Conservation (phyloP, 2,888 invertebrate genomes). For the Clostera curtula region DNA sequence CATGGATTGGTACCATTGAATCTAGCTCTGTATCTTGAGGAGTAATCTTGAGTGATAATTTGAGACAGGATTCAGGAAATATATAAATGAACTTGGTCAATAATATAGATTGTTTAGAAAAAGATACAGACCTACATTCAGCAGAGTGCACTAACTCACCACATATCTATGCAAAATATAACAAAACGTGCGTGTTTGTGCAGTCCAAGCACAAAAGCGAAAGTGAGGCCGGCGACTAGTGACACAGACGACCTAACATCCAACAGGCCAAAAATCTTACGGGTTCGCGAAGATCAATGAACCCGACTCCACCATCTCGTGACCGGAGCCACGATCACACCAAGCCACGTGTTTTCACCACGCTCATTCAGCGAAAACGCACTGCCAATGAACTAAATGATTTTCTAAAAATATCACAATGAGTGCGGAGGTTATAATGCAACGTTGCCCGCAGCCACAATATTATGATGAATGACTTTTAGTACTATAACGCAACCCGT, state of each 20-base stretch:
- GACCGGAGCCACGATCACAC: conserved; percentile 29
- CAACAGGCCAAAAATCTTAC: conserved; percentile 46
- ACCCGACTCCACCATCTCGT: conserved; percentile 46
- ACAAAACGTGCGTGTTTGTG: conserved; percentile 23
- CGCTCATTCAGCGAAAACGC: conserved; percentile 42
- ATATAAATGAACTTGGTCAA: too few relatives aligned
- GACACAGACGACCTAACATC: conserved; percentile 35
- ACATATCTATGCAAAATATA: conserved; percentile 16
- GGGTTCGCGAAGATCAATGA: conserved; percentile 52
- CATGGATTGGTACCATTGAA: neutral
- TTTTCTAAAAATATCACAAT: conserved; percentile 69
- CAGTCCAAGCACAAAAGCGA: conserved; percentile 31
- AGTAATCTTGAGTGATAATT: too few relatives aligned
- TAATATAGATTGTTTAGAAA: too few relatives aligned
- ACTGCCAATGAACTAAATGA: conserved; percentile 62
- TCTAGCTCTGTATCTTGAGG: neutral
- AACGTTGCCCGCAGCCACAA: conserved; percentile 34
- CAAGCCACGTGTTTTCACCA: conserved; percentile 52
- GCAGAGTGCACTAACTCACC: conserved; percentile 4
- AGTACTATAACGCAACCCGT: conserved; percentile 42
- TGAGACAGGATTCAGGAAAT: too few relatives aligned
- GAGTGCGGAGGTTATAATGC: conserved; percentile 61
- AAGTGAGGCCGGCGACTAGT: conserved; percentile 29
- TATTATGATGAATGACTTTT: conserved; percentile 22
- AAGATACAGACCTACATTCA: conserved; percentile 11